Conservation (phyloP, 2,797 vertebrate species). For the Mus caroli region DNA sequence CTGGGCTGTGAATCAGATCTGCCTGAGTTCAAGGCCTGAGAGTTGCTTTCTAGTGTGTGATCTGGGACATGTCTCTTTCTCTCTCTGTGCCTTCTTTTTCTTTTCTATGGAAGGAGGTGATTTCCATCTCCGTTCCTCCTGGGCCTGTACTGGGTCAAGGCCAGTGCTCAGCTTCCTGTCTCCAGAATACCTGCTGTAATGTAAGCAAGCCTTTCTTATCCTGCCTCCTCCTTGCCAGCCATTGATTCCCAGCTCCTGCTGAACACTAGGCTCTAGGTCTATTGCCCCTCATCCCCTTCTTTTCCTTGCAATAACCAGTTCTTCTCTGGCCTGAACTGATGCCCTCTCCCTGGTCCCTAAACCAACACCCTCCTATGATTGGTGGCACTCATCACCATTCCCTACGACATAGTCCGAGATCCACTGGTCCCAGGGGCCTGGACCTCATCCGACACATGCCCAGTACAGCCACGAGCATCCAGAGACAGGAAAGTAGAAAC, state of each 20-base stretch:
- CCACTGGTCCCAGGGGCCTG: background rate
- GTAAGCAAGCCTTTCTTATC: background rate
- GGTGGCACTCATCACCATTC: background rate
- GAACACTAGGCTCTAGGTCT: no score
- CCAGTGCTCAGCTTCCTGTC: no score
- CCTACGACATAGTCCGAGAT: background rate
- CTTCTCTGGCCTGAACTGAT: slow-evolving; percentile 1
- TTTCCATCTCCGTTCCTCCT: fast-evolving
- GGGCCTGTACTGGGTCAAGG: background rate
- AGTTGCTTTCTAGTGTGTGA: background rate
- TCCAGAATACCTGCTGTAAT: background rate
- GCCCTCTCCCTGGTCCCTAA: background rate
- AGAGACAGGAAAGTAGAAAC: background rate
- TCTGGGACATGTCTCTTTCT: background rate
- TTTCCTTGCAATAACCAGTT: background rate
- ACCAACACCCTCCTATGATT: background rate
- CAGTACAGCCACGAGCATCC: background rate
- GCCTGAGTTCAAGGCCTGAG: background rate
- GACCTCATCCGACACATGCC: background rate
- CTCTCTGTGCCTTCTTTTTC: background rate
- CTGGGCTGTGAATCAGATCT: background rate
- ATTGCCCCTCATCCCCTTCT: background rate
- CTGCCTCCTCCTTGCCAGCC: fast-evolving
- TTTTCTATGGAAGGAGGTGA: background rate
- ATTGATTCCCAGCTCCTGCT: background rate